A percentile compares a stretch with the other conserved stretches of the same genome.
Conservation (phyloP, 2,113 vertebrate species). For the Archocentrus centrarchus region DNA sequence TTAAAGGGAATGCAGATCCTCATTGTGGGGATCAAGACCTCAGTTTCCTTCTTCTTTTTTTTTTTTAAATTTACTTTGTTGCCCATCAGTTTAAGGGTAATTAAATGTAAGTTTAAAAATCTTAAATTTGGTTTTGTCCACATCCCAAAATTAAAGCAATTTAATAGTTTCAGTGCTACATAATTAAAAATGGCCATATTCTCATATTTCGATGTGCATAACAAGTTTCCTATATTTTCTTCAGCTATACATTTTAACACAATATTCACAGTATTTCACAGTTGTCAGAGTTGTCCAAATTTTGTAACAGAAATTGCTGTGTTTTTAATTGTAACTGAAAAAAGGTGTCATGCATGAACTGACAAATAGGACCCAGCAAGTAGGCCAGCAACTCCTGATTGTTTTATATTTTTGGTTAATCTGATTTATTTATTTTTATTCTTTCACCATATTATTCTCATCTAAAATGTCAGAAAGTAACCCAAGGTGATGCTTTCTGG, state of each 20-base stretch:
- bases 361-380: not conserved
- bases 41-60: too few relatives aligned
- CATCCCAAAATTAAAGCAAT: not conserved
- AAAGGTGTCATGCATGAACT: not conserved
- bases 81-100: too few relatives aligned
- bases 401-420: not conserved
- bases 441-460: not conserved
- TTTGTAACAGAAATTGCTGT: not conserved
- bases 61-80: too few relatives aligned
- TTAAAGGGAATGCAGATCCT: too few relatives aligned
- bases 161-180: accelerated
- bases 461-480: not conserved
- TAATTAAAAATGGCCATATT: not conserved
- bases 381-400: not conserved
- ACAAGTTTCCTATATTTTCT: not conserved
- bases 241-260: accelerated
- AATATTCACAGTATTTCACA: not conserved
- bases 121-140: too few relatives aligned
- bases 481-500: not conserved
- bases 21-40: too few relatives aligned
- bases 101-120: too few relatives aligned
- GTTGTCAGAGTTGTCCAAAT: accelerated
- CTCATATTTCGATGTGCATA: not conserved
- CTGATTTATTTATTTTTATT: not conserved
- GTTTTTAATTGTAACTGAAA: not conserved